Evolutionary conservation across 2,797 vertebrate genomes (phyloP).

Genomic region (Tarsius wallacei): DNA sequence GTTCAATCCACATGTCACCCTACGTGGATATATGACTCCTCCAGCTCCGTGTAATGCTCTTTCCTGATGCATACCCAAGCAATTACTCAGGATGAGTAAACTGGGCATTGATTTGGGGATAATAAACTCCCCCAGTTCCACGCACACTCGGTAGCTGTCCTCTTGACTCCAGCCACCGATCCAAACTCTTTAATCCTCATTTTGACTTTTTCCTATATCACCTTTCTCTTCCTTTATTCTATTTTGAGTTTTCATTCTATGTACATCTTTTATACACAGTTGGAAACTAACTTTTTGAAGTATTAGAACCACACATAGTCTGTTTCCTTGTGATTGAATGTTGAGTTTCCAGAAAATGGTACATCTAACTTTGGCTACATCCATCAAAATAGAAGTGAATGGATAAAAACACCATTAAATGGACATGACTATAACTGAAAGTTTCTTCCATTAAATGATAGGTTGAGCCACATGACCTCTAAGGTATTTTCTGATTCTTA

Average conservation of each 20-base stretch:
- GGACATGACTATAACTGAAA: neutral
- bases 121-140: conserved; percentile 58
- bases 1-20: conserved; percentile 82
- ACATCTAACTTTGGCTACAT: neutral
- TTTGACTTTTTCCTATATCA: neutral
- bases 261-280: neutral
- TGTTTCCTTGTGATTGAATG: conserved; percentile 14
- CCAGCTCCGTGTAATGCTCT: conserved; percentile 70
- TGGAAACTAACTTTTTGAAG: neutral
- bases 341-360: neutral
- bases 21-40: conserved; percentile 74
- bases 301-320: neutral
- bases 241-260: neutral
- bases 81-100: conserved; percentile 83
- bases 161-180: conserved; percentile 9
- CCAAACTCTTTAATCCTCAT: neutral
- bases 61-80: conserved; percentile 58
- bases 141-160: neutral
- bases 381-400: neutral
- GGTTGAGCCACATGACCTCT: neutral
- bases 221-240: neutral
- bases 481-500: conserved; percentile 50
- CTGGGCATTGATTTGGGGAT: conserved; percentile 80
- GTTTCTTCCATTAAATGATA: neutral
- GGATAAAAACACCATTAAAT: neutral